Base-by-base conservation (phyloP, 2,888 invertebrate genomes). In the Drosophila bunnanda region DNA sequence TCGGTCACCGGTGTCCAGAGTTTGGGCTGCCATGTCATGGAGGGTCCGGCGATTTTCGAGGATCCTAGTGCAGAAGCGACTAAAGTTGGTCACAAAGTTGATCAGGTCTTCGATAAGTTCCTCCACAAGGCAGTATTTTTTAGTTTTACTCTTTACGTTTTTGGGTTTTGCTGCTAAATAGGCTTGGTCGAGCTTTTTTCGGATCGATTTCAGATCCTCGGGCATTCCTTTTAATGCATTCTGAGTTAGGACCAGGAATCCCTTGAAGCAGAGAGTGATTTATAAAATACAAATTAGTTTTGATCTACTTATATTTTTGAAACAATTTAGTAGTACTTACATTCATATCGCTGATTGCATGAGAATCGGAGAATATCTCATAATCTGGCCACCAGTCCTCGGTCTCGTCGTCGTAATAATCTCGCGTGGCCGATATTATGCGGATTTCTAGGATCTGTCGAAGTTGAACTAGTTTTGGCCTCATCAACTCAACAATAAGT, bases 371-470 rank as follows among this genome's bases (percentile, higher is more conserved):
- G 17, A 36, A 52, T 13, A 79, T 2, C 6, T 53, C 32, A 28
- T 82, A 79, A 10, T 79, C 80, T 4, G 80, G 77, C 70, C 75
- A 77, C 70, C 80, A 82, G 41, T 79, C 76, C 1, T 13, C 54
- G 6, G 2, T 13, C 2, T 58, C 46, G 5, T 38, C 32, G 0
- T 52, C 59, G 30, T 44, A 48, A n/a, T n/a, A 39, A 22, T 54
- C 53, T 25, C 28, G 30, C 2, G 34, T 30, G 28, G 65, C 48
- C 1, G 76, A 41, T 5, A 67, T 36, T 38, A 79, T 67, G 17
- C 57, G 65, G 0, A 64, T 69, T 10, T 17, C 15, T 2, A 74
- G 17, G 12, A 79, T 62, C 25, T 53, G 34, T 2, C 34, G 20
- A 10, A 79, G 22, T 12, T 46, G 20, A 3, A 25, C 53, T 6